Percentiles rank a stretch among this genome's conserved stretches.
Evolutionary conservation across 1,140 invertebrate species (phyloP).

Genomic region (Bombus consobrinus): DNA sequence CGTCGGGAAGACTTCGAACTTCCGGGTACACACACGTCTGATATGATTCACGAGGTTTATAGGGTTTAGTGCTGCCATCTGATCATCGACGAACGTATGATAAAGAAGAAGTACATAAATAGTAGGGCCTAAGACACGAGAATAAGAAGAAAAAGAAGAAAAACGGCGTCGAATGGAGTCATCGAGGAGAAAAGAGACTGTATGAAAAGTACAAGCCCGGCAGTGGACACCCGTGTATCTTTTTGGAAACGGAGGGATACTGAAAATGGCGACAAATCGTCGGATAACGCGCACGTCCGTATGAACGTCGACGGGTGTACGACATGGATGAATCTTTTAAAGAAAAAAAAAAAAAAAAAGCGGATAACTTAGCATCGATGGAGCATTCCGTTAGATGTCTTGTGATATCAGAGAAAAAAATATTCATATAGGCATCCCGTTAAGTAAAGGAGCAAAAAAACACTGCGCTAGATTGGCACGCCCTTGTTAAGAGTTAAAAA

Average conservation of each 20-base stretch:
- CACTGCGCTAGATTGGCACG: slow-evolving; percentile 35
- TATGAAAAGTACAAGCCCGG: background rate
- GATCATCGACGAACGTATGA: slow-evolving; percentile 15
- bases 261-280: slow-evolving; percentile 24
- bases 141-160: too few species aligned
- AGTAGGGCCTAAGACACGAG: slow-evolving; percentile 46
- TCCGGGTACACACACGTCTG: slow-evolving; percentile 42
- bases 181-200: background rate
- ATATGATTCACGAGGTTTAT: slow-evolving; percentile 32
- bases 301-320: slow-evolving; percentile 23
- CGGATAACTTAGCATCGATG: slow-evolving; percentile 35
- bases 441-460: slow-evolving; percentile 28
- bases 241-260: slow-evolving; percentile 4
- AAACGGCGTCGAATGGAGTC: background rate
- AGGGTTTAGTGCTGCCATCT: slow-evolving; percentile 39
- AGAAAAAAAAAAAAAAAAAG: background rate
- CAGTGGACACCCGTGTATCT: slow-evolving; percentile 5
- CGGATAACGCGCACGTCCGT: slow-evolving; percentile 44
- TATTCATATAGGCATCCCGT: slow-evolving; percentile 49
- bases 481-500: slow-evolving; percentile 22
- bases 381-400: slow-evolving; percentile 47
- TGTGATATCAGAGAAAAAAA: slow-evolving; percentile 50
- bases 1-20: slow-evolving; percentile 64
- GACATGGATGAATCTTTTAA: background rate
- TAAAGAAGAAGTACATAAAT: background rate